A percentile compares a stretch with the other conserved stretches of the same genome.
Evolutionary conservation across 2,888 invertebrate genomes (phyloP).

Genomic region (Pyralis farinalis): DNA sequence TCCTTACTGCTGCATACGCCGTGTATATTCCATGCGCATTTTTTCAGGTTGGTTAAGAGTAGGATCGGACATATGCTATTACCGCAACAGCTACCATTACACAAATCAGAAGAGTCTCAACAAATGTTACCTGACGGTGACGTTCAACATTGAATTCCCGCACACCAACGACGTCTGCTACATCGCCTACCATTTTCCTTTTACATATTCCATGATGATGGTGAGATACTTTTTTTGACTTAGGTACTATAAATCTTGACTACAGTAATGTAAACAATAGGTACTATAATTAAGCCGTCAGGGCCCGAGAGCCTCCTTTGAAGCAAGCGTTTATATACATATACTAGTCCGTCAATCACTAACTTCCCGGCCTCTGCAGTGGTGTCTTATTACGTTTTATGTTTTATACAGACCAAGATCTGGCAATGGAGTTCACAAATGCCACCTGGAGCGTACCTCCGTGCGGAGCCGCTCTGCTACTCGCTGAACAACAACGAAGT

Average conservation of each 20-base stretch:
- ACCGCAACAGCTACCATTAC: slow-evolving; percentile 87
- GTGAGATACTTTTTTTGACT: slow-evolving; percentile 53
- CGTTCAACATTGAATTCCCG: slow-evolving; percentile 89
- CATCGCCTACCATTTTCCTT: slow-evolving; percentile 93
- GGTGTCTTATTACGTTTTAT: too few relatives aligned
- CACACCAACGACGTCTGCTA: slow-evolving; percentile 90
- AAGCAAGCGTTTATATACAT: too few relatives aligned
- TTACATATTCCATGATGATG: slow-evolving; percentile 89
- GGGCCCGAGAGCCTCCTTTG: too few relatives aligned
- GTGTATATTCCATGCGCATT: too few relatives aligned
- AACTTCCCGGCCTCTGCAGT: too few relatives aligned
- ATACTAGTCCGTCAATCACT: too few relatives aligned
- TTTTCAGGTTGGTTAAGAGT: slow-evolving; percentile 85
- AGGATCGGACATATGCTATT: slow-evolving; percentile 91
- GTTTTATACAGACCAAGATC: slow-evolving; percentile 81
- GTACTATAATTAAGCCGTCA: too few relatives aligned
- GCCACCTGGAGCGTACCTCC: slow-evolving; percentile 78
- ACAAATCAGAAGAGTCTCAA: slow-evolving; percentile 75
- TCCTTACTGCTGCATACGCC: too few relatives aligned
- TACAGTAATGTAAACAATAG: too few relatives aligned
- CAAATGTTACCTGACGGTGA: slow-evolving; percentile 86
- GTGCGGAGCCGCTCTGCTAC: slow-evolving; percentile 85
- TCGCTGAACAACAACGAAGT: slow-evolving; percentile 87
- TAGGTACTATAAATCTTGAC: too few relatives aligned
- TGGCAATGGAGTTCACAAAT: slow-evolving; percentile 78